These are phyloP conservation scores for Palythoa caribaeorum DNA, from an alignment of 92 coral and sea anemone species.

Conservation along the genomic window DNA sequence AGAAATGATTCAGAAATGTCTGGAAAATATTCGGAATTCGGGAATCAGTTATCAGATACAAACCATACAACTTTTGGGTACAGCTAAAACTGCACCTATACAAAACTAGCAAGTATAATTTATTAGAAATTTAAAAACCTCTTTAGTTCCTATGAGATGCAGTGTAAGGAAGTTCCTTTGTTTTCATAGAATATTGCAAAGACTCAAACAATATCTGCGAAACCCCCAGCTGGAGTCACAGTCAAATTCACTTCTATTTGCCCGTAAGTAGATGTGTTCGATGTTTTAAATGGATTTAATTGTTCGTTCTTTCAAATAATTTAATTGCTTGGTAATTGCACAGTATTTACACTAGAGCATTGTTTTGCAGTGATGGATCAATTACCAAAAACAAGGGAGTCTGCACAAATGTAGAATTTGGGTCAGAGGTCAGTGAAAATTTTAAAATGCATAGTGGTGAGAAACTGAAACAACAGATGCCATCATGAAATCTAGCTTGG, in stretches of 20 bases:
- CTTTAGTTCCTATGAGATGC: no score
- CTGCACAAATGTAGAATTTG: slow-evolving; percentile 80
- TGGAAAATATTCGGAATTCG: no score
- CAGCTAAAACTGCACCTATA: no score
- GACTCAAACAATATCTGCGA: slow-evolving; percentile 87
- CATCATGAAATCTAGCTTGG: neutral
- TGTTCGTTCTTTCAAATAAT: no score
- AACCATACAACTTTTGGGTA: no score
- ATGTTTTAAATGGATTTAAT: neutral
- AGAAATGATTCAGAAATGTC: no score
- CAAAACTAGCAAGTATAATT: no score
- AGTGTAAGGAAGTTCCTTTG: neutral
- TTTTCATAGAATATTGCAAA: slow-evolving; percentile 75
- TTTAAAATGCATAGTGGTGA: neutral
- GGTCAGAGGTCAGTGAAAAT: slow-evolving; percentile 69
- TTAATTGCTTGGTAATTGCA: neutral
- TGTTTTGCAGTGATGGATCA: slow-evolving; percentile 66
- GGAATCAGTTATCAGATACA: no score
- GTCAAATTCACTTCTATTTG: slow-evolving; percentile 84
- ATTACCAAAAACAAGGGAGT: slow-evolving; percentile 62
- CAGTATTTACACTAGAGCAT: neutral
- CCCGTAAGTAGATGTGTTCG: slow-evolving; percentile 69
- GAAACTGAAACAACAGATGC: neutral
- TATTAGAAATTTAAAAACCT: no score
- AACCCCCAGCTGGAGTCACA: slow-evolving; percentile 86